Evolutionary conservation across 2,888 invertebrate genomes (phyloP), one percentile per base, ranked within the genome.

Genomic region (Xylophagus ater): DNA sequence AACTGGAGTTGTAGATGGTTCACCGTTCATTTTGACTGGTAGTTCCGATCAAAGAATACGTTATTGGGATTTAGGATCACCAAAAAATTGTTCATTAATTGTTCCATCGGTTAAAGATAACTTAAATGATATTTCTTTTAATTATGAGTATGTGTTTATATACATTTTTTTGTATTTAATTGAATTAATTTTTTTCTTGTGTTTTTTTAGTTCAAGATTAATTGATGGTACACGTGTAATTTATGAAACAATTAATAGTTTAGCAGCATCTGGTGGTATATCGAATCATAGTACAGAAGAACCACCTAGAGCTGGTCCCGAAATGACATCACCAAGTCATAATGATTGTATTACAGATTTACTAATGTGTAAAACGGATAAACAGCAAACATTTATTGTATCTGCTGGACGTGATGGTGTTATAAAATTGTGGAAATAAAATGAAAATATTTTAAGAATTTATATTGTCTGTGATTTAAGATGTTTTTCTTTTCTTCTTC

Each of bases 351-450:
- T 96, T 47, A 88, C 88, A 0, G 92, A 94, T 57, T 69, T 96
- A 8, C 71, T 82, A 1, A 71, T 92, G 62, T 90, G 87, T 37
- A 85, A 88, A 57, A 78, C 74, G 28, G 85, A 86, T 58, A 81
- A 81, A 47, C 85, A 89, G 49, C 85, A 89, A 53, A 73, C 92
- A 24, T 75, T 93, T 43, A 83, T 90, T 34, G 77, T 86, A 0
- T 81, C 90, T 2, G 54, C 65, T 25, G 57, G 64, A 2, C 78
- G 85, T 2, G 93, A 96, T 59, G 96, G 96, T 7, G 82, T 93
- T 30, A 86, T 97, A 44, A 96, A 96, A 71, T 82, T 96, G 30
- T 96, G 96, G 94, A 94, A 94, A 60, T 94, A 71, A 71, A n/a
- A n/a, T n/a, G n/a, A n/a, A n/a, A n/a, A n/a, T n/a, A n/a, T n/a